These are phyloP conservation scores for Caretta caretta DNA, from an alignment of 2,113 vertebrate species.

Conservation along the genomic window DNA sequence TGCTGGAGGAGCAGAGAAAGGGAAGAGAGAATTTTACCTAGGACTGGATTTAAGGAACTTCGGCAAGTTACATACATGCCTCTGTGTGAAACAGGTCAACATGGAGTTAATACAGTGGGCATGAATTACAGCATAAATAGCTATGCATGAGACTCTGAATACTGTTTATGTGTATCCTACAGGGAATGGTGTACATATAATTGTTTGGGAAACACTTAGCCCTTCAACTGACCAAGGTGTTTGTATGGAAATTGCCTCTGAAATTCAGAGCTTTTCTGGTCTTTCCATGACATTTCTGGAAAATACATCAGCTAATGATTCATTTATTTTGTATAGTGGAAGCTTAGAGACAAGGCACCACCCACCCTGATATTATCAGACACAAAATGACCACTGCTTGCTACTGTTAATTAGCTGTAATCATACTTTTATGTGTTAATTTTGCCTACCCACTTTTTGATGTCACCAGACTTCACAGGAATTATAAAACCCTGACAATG, in stretches of 20 bases:
- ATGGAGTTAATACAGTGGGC: background rate
- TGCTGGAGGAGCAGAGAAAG: background rate
- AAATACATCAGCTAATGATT: background rate
- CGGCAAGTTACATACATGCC: background rate
- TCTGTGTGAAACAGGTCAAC: background rate
- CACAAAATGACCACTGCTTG: no score
- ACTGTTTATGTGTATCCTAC: fast-evolving
- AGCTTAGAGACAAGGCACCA: no score
- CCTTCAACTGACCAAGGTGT: background rate
- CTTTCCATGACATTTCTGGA: background rate
- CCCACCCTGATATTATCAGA: no score
- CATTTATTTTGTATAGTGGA: background rate
- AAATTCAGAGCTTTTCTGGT: background rate
- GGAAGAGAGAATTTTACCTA: background rate
- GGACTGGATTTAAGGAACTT: background rate
- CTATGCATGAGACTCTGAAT: fast-evolving
- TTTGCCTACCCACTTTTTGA: background rate
- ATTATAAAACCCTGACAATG: background rate
- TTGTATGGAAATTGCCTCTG: background rate
- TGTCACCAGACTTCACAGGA: background rate
- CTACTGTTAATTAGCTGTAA: no score
- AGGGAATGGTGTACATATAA: background rate
- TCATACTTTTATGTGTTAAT: background rate
- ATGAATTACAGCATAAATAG: background rate
- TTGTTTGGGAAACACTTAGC: background rate